Evolutionary conservation across 2,888 invertebrate genomes (phyloP), one percentile per base, ranked within the genome.

Genomic region (Sminthurides aquaticus): DNA sequence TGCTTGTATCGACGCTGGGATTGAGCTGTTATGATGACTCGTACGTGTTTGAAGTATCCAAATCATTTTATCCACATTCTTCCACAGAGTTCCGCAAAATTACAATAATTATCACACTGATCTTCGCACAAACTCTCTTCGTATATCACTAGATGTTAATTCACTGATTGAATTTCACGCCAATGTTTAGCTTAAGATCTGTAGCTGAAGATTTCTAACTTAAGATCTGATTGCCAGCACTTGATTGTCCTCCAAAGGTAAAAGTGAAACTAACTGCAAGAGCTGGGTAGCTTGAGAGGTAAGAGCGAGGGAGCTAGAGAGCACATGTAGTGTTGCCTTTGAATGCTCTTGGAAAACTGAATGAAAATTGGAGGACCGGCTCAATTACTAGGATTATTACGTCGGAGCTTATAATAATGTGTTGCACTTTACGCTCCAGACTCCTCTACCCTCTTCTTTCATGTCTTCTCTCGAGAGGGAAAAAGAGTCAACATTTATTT

Each of bases 51-150:
- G 66, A 48, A 62, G 61, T 58, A 62, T 28, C 62, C 62, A 65
- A 67, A 61, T 71, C 71, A 71, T 71, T 69, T 70, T 71, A 62
- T 5, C 24, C 11, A n/a, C 24, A 20, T 22, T 15, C 11, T n/a
- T 52, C 52, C 48, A 43, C 48, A 43, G 15, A 11, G 15, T 11
- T 48, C 48, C 11, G 48, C 11, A 48, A 11, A 18, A 18, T n/a
- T n/a, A n/a, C n/a, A n/a, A n/a, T n/a, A n/a, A n/a, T n/a, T n/a
- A n/a, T n/a, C n/a, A n/a, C n/a, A n/a, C n/a, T n/a, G n/a, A n/a
- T n/a, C n/a, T n/a, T n/a, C n/a, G n/a, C n/a, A n/a, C n/a, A n/a
- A n/a, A n/a, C n/a, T n/a, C n/a, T n/a, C n/a, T n/a, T n/a, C n/a
- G n/a, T n/a, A n/a, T n/a, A n/a, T n/a, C n/a, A n/a, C n/a, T n/a